Evolutionary conservation across 2,113 vertebrate species (phyloP), one percentile per base, ranked within the genome.

Genomic region (Forbesichthys papilliferus): DNA sequence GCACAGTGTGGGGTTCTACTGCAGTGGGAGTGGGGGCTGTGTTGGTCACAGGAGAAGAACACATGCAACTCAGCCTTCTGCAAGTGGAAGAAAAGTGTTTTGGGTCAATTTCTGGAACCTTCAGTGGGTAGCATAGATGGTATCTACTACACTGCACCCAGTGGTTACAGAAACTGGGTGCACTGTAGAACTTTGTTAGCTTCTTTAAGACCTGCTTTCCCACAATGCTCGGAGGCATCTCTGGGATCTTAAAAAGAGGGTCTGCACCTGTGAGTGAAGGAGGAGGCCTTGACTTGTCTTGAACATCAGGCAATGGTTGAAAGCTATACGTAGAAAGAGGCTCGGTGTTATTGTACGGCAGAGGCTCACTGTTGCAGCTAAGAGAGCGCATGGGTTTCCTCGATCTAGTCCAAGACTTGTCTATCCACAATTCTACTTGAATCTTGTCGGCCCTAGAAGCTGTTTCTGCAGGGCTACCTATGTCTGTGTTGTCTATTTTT

Each of bases 131-230:
- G 81, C 94, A 96, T 16, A 95, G 91, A 80, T 95, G 89, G 76
- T 94, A 93, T 47, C 93, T 89, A 48, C 93, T 91, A 61, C 96
- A 96, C 62, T 95, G 95, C 48, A 93, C 85, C 83, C 88, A 93
- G 66, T 93, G 94, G 54, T 96, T 95, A 0, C 94, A 92, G 75
- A 98, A 96, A 84, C 91, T 96, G 12, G 96, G 96, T 12, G 98
- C 93, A 0, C 96, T 97, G 85, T 96, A 93, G 83, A 96, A 96
- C 85, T 98, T 98, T 68, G 95, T 95, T 3, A 95, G 91, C 74
- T 95, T 96, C 76, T 93, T 97, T 65, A 94, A 90, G 69, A 91
- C 91, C 74, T 93, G 90, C 83, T 93, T 96, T 61, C 91, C 93
- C 69, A 93, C 73, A 62, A 91, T 61, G 85, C 92, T 89, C 18